Evolutionary conservation across 2,888 invertebrate genomes (phyloP).

Genomic region (Macrosiphum euphorbiae): DNA sequence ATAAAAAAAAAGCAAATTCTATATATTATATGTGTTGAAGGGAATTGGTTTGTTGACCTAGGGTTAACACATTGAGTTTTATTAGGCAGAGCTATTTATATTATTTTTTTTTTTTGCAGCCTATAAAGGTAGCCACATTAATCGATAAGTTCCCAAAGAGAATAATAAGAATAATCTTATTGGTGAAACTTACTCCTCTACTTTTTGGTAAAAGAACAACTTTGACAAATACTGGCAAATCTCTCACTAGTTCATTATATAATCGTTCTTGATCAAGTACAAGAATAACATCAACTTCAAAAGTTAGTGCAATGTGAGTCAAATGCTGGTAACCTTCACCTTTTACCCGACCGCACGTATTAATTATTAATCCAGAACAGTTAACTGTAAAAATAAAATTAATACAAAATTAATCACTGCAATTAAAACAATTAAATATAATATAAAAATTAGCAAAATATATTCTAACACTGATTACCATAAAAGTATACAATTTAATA

Average conservation of each 20-base stretch:
- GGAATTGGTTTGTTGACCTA: neutral
- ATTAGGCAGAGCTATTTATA: neutral
- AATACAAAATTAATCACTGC: neutral
- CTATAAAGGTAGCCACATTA: neutral
- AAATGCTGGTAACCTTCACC: conserved; percentile 89
- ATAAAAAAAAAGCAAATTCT: neutral
- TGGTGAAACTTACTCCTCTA: conserved; percentile 82
- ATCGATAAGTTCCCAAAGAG: neutral
- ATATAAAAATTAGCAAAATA: neutral
- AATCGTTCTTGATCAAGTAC: conserved; percentile 96
- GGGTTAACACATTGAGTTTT: neutral
- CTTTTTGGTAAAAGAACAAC: conserved; percentile 94
- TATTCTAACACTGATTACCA: neutral
- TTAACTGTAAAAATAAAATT: conserved; percentile 74
- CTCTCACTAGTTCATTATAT: conserved; percentile 92
- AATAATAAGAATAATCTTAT: neutral
- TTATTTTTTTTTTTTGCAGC: neutral
- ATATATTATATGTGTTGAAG: neutral
- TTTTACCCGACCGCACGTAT: conserved; percentile 98
- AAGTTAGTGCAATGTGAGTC: conserved; percentile 89
- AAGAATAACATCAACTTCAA: conserved; percentile 95
- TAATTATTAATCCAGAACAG: conserved; percentile 92
- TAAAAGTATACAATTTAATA: neutral
- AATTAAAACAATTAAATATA: neutral
- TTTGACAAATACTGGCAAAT: conserved; percentile 94